Base-by-base conservation (phyloP, 23 tunicate species). In the Trididemnum clinides region DNA sequence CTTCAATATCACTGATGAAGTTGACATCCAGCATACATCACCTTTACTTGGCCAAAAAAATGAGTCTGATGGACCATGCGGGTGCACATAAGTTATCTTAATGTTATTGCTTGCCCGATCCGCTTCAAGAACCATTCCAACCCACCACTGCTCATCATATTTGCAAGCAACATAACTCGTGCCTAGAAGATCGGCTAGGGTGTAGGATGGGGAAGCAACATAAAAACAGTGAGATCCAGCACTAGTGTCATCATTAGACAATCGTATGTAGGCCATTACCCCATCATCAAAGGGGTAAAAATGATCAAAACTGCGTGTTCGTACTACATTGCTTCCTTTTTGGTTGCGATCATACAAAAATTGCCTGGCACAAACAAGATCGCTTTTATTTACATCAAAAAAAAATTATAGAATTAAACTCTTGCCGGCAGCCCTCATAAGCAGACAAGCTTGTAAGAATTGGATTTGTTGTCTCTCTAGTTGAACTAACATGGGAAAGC, bases 11-110 rank as follows among this genome's bases (percentile, higher is more conserved):
- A n/a, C n/a, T n/a, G n/a, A n/a, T 73, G 80, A 36, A 12, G 22
- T 7, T 2, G 80, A 30, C n/a, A 73, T 57, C 80, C 80, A 73
- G 57, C 54, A 73, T 2, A 73, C 25, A 38, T 73, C 57, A 36
- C 38, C 80, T 18, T 28, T 54, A 73, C 57, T 36, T 36, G 80
- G 80, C 80, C 80, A 73, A 73, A 36, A 73, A 73, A 73, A 36
- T 12, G n/a, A n/a, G 37, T 73, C 10, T 2, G 80, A 73, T 36
- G 80, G 80, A 36, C 80, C 80, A 73, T 57, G 12, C 18, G 80
- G 80, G 38, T 39, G 80, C 18, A 73, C 15, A 73, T 36, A 73
- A 26, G 37, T 73, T 5, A 73, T 38, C 38, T 73, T 4, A 3
- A 73, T 23, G 38, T 73, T 29, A 22, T 23, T 73, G 37, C 38